Base-by-base conservation (phyloP, 2,888 invertebrate species). In the Pyrrhia umbra region DNA sequence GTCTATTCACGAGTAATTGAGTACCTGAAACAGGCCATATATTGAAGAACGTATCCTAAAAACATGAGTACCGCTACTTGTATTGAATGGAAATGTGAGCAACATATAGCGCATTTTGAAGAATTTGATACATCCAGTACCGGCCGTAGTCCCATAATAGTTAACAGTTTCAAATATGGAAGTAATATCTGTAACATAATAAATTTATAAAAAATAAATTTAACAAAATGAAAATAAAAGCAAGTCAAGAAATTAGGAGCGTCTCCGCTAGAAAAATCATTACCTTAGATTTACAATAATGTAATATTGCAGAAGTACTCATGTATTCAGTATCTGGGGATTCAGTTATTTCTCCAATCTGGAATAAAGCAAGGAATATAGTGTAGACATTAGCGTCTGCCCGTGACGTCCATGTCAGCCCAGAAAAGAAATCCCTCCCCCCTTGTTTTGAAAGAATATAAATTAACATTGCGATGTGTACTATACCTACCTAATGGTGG, bases 271-370 rank as follows among this genome's bases (percentile, higher is more conserved):
- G 15, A n/a, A 18, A 34, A 30, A 40, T 40, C 3, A 69, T 78
- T 85, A 96, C 96, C 94, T 97, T 97, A 58, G 96, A 96, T 93
- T 98, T 97, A 94, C 98, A 98, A 84, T 97, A 97, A 87, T 96
- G 96, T 86, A 98, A 95, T 75, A 97, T 96, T 9, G 97, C 97
- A 10, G 97, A 97, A 27, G 97, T 97, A 80, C 97, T 97, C 88
- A 96, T 95, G 76, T 96, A 96, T 77, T 96, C 96, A 40, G 95
- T 95, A 83, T 96, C 96, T 66, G 96, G 96, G 68, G 96, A 96
- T 84, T 97, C 97, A 0, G 96, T 95, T 78, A 96, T 96, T 89
- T 97, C 97, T 65, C 96, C 97, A 78, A 96, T 96, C 97, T 97
- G 87, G 54, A 59, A 67, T 68, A 42, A 10, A 50, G 13, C 6